phyloP scores from a whole-genome alignment of 2,113 vertebrate species.

The Misgurnus anguillicaudatus region DNA sequence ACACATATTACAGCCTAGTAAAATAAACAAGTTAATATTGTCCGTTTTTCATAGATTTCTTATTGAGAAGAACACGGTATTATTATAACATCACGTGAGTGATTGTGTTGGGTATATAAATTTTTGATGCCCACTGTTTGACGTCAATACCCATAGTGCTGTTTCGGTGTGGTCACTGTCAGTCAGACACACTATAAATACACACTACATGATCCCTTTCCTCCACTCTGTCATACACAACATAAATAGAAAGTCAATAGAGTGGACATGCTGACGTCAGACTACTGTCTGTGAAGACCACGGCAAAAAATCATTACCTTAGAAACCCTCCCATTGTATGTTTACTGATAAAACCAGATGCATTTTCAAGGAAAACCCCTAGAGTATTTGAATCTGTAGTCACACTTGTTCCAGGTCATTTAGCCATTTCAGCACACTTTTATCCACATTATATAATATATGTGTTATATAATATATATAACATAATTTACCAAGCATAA shows the following conservation, averaged over 20 bases:
- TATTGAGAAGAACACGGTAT: not conserved
- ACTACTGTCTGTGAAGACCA: conserved; percentile 11
- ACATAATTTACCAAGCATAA: too few relatives aligned
- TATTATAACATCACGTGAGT: not conserved
- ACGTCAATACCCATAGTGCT: not conserved
- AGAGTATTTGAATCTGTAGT: too few relatives aligned
- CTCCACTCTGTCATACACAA: conserved; percentile 15
- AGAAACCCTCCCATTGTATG: not conserved
- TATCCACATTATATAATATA: too few relatives aligned
- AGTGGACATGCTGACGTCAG: conserved; percentile 47
- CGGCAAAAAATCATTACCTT: conserved; percentile 35
- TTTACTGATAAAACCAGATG: not conserved
- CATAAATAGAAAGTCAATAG: conserved; percentile 48
- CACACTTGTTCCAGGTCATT: too few relatives aligned
- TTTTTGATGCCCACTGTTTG: not conserved
- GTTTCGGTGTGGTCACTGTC: not conserved
- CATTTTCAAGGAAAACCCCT: not conserved
- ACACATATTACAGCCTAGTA: conserved; percentile 9
- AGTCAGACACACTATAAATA: conserved; percentile 16
- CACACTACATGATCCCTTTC: conserved; percentile 6
- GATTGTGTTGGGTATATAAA: not conserved
- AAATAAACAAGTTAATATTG: too few relatives aligned
- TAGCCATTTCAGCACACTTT: too few relatives aligned
- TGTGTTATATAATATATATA: too few relatives aligned
- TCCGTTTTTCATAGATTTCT: not conserved